phyloP scores from a whole-genome alignment of 2,113 vertebrate genomes.

The Narcine bancroftii region DNA sequence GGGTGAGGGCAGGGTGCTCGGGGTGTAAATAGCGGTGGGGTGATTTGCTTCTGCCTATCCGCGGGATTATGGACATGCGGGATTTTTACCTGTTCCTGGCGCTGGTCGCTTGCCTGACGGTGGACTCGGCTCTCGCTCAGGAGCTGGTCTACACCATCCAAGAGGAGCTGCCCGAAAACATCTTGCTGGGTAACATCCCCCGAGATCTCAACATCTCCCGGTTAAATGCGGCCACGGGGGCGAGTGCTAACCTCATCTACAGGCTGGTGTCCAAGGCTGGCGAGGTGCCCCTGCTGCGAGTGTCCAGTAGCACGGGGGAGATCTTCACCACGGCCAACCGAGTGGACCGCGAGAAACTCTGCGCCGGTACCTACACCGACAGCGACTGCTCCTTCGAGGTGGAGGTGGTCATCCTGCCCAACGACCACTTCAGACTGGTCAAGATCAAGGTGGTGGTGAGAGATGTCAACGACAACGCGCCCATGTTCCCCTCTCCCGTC shows the following conservation, averaged over 20 bases:
- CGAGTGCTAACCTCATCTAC: slow-evolving; percentile 90
- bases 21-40: slow-evolving; percentile 34
- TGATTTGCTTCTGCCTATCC: slow-evolving; percentile 33
- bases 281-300: slow-evolving; percentile 89
- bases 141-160: slow-evolving; percentile 97
- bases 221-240: slow-evolving; percentile 84
- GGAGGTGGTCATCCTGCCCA: slow-evolving; percentile 96
- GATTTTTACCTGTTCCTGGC: slow-evolving; percentile 97
- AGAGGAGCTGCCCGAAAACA: slow-evolving; percentile 95
- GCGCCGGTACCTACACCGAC: slow-evolving; percentile 78
- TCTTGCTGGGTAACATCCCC: slow-evolving; percentile 99
- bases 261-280: slow-evolving; percentile 95
- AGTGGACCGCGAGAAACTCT: slow-evolving; percentile 94
- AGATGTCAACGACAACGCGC: slow-evolving; percentile 97
- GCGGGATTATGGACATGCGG: slow-evolving; percentile 85
- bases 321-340: slow-evolving; percentile 95
- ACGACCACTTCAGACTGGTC: slow-evolving; percentile 96
- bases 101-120: slow-evolving; percentile 86
- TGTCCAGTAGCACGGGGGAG: slow-evolving; percentile 89
- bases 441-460: slow-evolving; percentile 98
- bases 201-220: slow-evolving; percentile 98
- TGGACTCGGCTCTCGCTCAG: slow-evolving; percentile 94
- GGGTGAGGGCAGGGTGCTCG: slow-evolving; percentile 31
- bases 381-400: slow-evolving; percentile 97
- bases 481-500: slow-evolving; percentile 96